These are phyloP conservation scores for Notechis scutatus DNA, from an alignment of 2,113 vertebrate species.

Conservation along the genomic window DNA sequence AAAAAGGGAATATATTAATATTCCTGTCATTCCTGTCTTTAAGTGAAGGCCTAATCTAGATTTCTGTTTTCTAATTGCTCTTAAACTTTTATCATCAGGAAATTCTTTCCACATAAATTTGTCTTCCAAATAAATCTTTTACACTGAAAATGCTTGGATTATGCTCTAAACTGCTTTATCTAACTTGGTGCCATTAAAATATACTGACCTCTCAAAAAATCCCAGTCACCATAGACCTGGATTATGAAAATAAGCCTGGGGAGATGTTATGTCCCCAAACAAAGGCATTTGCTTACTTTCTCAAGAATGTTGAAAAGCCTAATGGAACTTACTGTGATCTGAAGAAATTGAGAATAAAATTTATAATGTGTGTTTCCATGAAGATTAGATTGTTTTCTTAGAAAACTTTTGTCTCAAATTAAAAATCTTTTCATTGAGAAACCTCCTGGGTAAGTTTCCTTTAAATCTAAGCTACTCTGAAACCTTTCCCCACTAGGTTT, in stretches of 20 bases:
- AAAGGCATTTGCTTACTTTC: neutral
- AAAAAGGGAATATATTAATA: neutral
- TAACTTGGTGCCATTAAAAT: neutral
- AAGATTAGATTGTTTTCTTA: neutral
- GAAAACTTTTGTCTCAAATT: neutral
- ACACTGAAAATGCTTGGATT: neutral
- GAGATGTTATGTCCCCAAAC: neutral
- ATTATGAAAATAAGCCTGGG: neutral
- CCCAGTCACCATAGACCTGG: neutral
- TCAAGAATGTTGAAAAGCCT: neutral
- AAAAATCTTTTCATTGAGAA: neutral
- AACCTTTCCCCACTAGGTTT: neutral
- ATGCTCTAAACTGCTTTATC: neutral
- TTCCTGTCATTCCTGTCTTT: neutral
- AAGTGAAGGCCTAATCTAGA: neutral
- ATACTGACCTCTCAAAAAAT: neutral
- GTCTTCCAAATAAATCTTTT: neutral
- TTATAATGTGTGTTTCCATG: neutral
- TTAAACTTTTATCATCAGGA: neutral
- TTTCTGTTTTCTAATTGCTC: neutral
- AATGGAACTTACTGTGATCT: neutral
- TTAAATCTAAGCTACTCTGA: neutral
- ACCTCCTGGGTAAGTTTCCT: neutral
- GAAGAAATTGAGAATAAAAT: neutral
- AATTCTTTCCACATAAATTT: neutral